Base-by-base conservation (phyloP, 1,140 invertebrate genomes). In the Luehdorfia chinensis region DNA sequence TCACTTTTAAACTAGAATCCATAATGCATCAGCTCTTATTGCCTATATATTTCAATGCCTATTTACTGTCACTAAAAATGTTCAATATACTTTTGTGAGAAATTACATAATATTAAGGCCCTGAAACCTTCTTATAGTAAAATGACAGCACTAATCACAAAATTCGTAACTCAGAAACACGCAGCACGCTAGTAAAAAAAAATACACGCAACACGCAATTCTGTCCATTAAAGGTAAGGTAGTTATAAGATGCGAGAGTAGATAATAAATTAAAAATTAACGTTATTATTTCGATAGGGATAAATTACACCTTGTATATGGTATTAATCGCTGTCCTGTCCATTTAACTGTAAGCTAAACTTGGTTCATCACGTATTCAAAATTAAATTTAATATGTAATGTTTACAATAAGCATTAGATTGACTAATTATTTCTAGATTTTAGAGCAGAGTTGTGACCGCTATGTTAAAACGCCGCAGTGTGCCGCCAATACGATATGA, bases 171-270 rank as follows among this genome's bases (percentile, higher is more conserved):
- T n/a, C n/a, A n/a, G n/a, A n/a, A n/a, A 51, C 61, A 65, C 63
- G 55, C 59, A 59, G 59, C 67, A 69, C 65, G 56, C 69, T 58
- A n/a, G n/a, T n/a, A n/a, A n/a, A n/a, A n/a, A n/a, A n/a, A n/a
- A n/a, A n/a, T n/a, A n/a, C n/a, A n/a, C n/a, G n/a, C n/a, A n/a
- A 80, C 71, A 79, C 66, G 81, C 81, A 84, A 85, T 75, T 83
- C 81, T 85, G 81, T 85, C 81, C 81, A 85, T 81, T 85, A 85
- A 63, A 54, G 52, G 14, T 81, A 81, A 84, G 47, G 57, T 69
- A 68, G 57, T 37, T n/a, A n/a, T n/a, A n/a, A n/a, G n/a, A n/a
- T n/a, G 50, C 74, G 78, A 67, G 62, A 59, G 49, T 48, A 64
- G 37, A 44, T 46, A 55, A 33, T 60, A 58, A 50, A 55, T 57